These are phyloP conservation scores for Leucoraja erinaceus DNA, from an alignment of 2,113 vertebrate species.

Conservation along the genomic window DNA sequence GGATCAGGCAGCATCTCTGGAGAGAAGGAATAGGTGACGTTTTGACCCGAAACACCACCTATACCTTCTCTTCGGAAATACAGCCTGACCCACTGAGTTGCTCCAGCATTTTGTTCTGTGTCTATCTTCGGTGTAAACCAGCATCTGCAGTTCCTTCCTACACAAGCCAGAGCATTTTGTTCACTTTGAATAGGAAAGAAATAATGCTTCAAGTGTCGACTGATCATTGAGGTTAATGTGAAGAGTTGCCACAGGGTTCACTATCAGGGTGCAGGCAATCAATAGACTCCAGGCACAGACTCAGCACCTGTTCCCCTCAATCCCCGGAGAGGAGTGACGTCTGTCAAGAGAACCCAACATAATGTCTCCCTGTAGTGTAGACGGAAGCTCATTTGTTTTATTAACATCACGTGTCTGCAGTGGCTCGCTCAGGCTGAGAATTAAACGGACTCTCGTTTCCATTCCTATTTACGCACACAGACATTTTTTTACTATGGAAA, in stretches of 20 bases:
- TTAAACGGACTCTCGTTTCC: background rate
- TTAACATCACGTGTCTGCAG: background rate
- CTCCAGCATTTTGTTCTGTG: too few relatives aligned
- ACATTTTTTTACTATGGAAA: background rate
- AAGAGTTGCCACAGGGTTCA: background rate
- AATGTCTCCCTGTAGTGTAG: background rate
- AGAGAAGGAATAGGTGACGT: too few relatives aligned
- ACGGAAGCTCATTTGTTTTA: slow-evolving; percentile 1
- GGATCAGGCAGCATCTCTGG: too few relatives aligned
- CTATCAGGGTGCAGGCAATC: background rate
- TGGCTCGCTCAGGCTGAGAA: background rate
- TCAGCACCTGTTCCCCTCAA: background rate
- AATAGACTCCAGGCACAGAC: background rate
- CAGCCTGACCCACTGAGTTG: too few relatives aligned
- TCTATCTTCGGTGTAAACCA: too few relatives aligned
- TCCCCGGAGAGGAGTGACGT: background rate
- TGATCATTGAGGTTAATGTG: background rate
- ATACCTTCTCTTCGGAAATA: too few relatives aligned
- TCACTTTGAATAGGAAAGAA: background rate
- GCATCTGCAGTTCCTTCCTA: too few relatives aligned
- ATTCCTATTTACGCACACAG: background rate
- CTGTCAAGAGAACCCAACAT: background rate
- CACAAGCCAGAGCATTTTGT: background rate
- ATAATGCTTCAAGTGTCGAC: background rate
- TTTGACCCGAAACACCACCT: too few relatives aligned